Base-by-base conservation (phyloP, 1,140 invertebrate species). In the Diprion similis region DNA sequence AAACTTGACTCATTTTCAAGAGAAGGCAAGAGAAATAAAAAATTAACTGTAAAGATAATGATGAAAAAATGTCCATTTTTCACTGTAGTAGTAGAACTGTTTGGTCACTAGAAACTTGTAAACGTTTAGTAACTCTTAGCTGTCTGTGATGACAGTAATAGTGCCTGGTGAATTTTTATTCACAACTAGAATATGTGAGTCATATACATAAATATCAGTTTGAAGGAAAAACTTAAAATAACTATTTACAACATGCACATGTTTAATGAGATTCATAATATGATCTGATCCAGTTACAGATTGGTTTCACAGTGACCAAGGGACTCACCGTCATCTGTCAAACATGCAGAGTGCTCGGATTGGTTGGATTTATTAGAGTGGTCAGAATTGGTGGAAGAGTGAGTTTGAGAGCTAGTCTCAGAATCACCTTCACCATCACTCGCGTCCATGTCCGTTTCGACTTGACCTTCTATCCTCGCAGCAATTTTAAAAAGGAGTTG, bases 401-500 rank as follows among this genome's bases (percentile, higher is more conserved):
- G 85, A 83, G 87, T 86, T 80, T 88, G 86, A 86, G 86, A 88
- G 84, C 83, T 88, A 85, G 81, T 86, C 84, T 89, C 88, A 86
- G 88, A 88, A 82, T 89, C 88, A 87, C 84, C 83, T 79, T 88
- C 85, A 84, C 84, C 82, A 79, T 89, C 85, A 81, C 87, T 89
- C 79, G 81, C 81, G 81, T 87, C 88, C 82, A 83, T 86, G 81
- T 88, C 84, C 77, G 86, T 83, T 80, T 89, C 87, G 83, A 78
- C 83, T 79, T 79, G 84, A 78, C 84, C 86, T 84, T 88, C 86
- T 87, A 84, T 87, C 86, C 87, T 86, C 82, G 87, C 87, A 87
- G 86, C 87, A 82, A 83, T 81, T 78, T 82, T 78, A 80, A 59
- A 18, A 77, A 80, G 78, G 72, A 83, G 72, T 79, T 73, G 47